Percentiles rank a stretch among this genome's conserved stretches.
Evolutionary conservation across 2,797 vertebrate genomes (phyloP).

Genomic region (Danio aesculapii): DNA sequence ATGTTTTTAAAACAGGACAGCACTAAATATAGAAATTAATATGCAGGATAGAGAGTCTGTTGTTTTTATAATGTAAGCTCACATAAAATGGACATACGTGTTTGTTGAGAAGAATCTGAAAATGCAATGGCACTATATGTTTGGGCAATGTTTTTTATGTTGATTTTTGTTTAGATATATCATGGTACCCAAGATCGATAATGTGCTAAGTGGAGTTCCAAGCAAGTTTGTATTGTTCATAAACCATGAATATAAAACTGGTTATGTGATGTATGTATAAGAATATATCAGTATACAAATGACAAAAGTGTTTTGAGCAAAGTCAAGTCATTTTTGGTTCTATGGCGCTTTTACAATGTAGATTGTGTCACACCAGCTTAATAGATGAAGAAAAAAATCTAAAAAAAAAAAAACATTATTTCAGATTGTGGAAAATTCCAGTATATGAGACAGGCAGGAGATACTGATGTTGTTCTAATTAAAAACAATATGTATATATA

Average conservation of each 20-base stretch:
- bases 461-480: no score
- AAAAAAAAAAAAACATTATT: no score
- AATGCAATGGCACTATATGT: no score
- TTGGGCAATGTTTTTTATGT: no score
- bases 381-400: no score
- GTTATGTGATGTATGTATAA: neutral
- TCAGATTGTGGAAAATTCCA: no score
- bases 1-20: neutral
- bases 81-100: neutral
- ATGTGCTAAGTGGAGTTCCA: neutral
- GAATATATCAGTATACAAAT: neutral
- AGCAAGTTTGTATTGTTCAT: neutral
- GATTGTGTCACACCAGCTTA: no score
- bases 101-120: neutral
- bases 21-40: neutral
- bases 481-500: no score
- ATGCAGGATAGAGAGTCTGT: neutral
- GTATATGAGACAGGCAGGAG: no score
- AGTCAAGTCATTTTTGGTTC: no score
- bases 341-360: no score
- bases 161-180: no score
- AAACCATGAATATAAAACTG: neutral
- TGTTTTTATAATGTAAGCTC: neutral
- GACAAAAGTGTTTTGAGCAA: neutral
- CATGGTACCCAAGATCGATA: neutral